Evolutionary conservation across 1,140 invertebrate species (phyloP).

Genomic region (Gonatopus flavifemur): DNA sequence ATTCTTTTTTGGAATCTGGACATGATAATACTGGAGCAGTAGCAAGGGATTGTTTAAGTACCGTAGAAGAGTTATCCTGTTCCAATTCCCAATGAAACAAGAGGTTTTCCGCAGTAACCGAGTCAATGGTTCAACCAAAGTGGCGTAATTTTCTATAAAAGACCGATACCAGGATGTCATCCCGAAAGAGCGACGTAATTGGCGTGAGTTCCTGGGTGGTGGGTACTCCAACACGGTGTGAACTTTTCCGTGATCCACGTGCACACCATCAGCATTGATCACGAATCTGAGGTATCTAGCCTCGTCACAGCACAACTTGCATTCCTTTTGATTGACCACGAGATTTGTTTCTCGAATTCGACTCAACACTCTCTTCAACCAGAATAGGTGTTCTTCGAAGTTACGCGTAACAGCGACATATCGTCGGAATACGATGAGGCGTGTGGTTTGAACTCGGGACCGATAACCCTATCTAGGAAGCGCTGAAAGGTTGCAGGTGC

Average conservation of each 20-base stretch:
- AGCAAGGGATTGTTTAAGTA: too few relatives aligned
- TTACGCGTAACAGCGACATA: constrained; percentile 22
- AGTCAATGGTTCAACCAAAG: constrained; percentile 26
- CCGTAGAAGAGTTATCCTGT: not conserved
- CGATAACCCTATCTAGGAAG: constrained; percentile 17
- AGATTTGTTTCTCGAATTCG: not conserved
- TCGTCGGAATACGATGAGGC: constrained; percentile 38
- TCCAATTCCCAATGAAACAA: not conserved
- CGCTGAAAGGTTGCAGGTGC: constrained; percentile 3
- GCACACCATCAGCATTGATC: not conserved
- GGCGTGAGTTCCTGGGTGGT: constrained; percentile 20
- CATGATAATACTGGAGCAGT: constrained; percentile 2
- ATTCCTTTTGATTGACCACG: constrained; percentile 4
- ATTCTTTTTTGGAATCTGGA: not conserved
- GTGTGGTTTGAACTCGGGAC: constrained; percentile 26
- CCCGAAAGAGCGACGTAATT: constrained; percentile 26
- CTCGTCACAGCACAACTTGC: constrained; percentile 3
- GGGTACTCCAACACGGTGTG: constrained; percentile 8
- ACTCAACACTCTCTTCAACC: not conserved
- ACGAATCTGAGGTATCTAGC: constrained; percentile 8
- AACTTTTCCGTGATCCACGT: constrained; percentile 6
- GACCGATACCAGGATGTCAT: constrained; percentile 39
- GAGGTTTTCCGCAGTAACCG: constrained; percentile 1
- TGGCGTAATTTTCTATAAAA: constrained; percentile 46
- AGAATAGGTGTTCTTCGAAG: constrained; percentile 27